Evolutionary conservation across 53 echinoderm and acorn worm genomes (phyloP), one percentile per base, ranked within the genome.

Genomic region (Temnopleurus reevesii): DNA sequence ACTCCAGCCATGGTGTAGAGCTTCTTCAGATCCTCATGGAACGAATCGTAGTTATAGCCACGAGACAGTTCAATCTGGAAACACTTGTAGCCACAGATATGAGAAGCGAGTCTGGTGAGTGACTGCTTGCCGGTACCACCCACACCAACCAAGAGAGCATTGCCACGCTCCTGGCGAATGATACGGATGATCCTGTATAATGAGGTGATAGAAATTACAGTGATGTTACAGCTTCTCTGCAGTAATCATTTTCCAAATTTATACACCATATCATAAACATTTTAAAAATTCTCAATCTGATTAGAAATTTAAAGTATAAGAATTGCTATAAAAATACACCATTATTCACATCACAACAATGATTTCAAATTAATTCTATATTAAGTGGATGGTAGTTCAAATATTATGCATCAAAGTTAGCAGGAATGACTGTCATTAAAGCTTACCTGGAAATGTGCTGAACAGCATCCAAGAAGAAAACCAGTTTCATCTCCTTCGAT

Each of bases 71-170:
- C 97, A 47, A 97, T 97, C 92, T 97, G 95, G 90, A 97, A 97
- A 59, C 97, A 97, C 91, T 90, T 95, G 91, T 97, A 97, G 88
- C 77, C 91, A 90, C 97, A 97, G 91, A 97, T 97, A 89, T 95
- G 97, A 9, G 97, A 95, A 0, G 97, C 97, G 17, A 97, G 92
- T 77, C 99, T 89, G 3, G 96, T 99, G 91, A 99, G 86, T 10
- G 96, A 96, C 89, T 96, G 96, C 87, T 99, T 96, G 38, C 99
- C 99, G 4, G 99, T 99, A 77, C 99, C 99, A 45, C 99, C 99
- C 0, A 99, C 99, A 28, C 96, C 99, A 6, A 99, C 96, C 53
- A 99, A 90, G 26, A 99, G 91, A 60, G 99, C 99, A 76, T 98
- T 98, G 33, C 99, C 99, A 26, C 99, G 93, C 80, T 98, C 96